Conservation (phyloP, 2,888 invertebrate species). For the Hesperia comma region DNA sequence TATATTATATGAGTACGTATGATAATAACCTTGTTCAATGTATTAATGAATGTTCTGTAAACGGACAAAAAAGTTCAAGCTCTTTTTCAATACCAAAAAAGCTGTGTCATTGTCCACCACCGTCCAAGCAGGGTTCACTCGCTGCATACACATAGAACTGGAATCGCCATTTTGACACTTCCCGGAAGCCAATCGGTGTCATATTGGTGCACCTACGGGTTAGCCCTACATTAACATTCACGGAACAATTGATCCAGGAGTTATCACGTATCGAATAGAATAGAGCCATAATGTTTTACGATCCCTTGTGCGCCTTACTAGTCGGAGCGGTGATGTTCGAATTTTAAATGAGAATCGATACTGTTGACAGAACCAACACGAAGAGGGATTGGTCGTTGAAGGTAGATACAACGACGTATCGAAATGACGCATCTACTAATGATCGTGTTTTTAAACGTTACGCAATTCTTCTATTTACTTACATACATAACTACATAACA, state of each 20-base stretch:
- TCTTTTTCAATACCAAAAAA: too few relatives aligned
- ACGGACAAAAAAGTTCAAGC: too few relatives aligned
- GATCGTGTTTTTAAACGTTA: background rate
- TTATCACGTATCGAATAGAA: slow-evolving; percentile 83
- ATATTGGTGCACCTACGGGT: slow-evolving; percentile 56
- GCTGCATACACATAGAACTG: slow-evolving; percentile 41
- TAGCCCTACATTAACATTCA: slow-evolving; percentile 80
- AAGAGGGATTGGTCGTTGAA: slow-evolving; percentile 41
- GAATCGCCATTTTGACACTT: slow-evolving; percentile 67
- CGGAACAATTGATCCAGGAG: slow-evolving; percentile 74
- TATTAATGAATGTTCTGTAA: too few relatives aligned
- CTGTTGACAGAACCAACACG: slow-evolving; percentile 54
- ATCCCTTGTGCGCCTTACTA: slow-evolving; percentile 81
- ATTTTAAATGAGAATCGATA: slow-evolving; percentile 72
- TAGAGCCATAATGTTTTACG: slow-evolving; percentile 82
- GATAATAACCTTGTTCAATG: too few relatives aligned
- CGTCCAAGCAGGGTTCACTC: background rate
- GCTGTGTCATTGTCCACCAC: too few relatives aligned
- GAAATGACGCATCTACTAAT: slow-evolving; percentile 25
- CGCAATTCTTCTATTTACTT: background rate
- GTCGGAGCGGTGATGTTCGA: slow-evolving; percentile 70
- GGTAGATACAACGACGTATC: slow-evolving; percentile 7
- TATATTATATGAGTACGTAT: too few relatives aligned
- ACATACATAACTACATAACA: too few relatives aligned
- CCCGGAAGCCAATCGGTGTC: slow-evolving; percentile 78